Base-by-base conservation (phyloP, 2,888 invertebrate species). In the Acheta domesticus region DNA sequence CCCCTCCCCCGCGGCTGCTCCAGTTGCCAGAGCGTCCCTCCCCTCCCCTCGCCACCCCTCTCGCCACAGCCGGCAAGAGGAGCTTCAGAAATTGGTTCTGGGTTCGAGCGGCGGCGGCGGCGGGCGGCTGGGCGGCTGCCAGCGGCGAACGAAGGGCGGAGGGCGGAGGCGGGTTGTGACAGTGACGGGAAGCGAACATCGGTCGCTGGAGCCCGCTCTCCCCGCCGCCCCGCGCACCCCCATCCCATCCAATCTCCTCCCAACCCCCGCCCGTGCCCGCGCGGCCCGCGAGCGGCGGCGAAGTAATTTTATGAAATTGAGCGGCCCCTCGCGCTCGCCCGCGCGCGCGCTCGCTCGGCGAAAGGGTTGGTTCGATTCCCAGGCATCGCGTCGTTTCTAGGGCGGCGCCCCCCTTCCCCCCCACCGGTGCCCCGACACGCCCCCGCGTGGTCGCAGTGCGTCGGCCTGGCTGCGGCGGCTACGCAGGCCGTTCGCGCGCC, bases 301-400 rank as follows among this genome's bases (percentile, higher is more conserved):
- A 62, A 62, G 62, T 62, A 62, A 62, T 62, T 62, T 62, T 62
- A 62, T 62, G 62, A 62, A 62, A 62, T 62, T 62, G 62, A n/a
- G 62, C 62, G n/a, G n/a, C n/a, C n/a, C 36, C 36, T 8, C 36
- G 5, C 36, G 36, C 36, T 5, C 36, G 36, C 36, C 0, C 36
- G 36, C 36, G 8, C 36, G 36, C 36, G 1, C 36, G 36, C 36
- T 14, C 14, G 62, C 16, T 62, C n/a, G 62, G 62, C 62, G 62
- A 14, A 14, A 3, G 62, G 16, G 14, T 62, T 5, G n/a, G 62
- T 62, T 62, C 62, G 62, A 62, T 62, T 62, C 62, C 62, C 62
- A n/a, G 50, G 62, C 14, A 62, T 14, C n/a, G 62, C 62, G 14
- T 5, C 36, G 36, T 36, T 36, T 36, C 36, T 36, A 36, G 36